Evolutionary conservation across 2,888 invertebrate species (phyloP).

Genomic region (Epinotia nisella): DNA sequence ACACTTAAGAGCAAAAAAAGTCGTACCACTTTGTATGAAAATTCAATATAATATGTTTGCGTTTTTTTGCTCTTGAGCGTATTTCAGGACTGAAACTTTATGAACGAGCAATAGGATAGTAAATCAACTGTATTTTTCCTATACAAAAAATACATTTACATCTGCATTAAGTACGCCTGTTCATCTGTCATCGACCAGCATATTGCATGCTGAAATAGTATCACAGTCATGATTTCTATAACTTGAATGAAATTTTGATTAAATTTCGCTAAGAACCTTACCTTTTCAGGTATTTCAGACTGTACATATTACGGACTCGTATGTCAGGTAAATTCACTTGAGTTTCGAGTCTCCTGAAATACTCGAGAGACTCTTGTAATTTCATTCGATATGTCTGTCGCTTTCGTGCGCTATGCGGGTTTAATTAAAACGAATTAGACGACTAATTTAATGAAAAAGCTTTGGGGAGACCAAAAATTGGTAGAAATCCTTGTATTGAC

Average conservation of each 20-base stretch:
- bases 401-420: slow-evolving; percentile 4
- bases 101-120: too few species aligned
- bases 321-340: slow-evolving; percentile 20
- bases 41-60: too few species aligned
- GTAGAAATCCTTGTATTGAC: neutral
- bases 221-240: neutral
- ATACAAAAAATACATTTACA: too few species aligned
- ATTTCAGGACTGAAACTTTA: too few species aligned
- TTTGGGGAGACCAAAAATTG: slow-evolving; percentile 6
- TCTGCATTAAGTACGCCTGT: too few species aligned
- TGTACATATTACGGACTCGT: slow-evolving; percentile 7
- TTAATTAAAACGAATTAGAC: slow-evolving; percentile 38
- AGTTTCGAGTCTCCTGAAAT: slow-evolving; percentile 29
- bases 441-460: slow-evolving; percentile 25
- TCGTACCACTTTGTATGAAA: too few species aligned
- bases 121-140: too few species aligned
- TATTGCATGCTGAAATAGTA: too few species aligned
- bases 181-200: too few species aligned
- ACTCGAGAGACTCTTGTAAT: slow-evolving; percentile 38
- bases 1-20: too few species aligned
- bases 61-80: too few species aligned
- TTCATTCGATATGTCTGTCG: slow-evolving; percentile 36
- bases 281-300: slow-evolving; percentile 2
- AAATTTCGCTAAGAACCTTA: slow-evolving; percentile 9
- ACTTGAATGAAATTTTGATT: neutral